Evolutionary conservation across 2,113 vertebrate genomes (phyloP), one percentile per base, ranked within the genome.

Genomic region (Sapayoa aenigma): DNA sequence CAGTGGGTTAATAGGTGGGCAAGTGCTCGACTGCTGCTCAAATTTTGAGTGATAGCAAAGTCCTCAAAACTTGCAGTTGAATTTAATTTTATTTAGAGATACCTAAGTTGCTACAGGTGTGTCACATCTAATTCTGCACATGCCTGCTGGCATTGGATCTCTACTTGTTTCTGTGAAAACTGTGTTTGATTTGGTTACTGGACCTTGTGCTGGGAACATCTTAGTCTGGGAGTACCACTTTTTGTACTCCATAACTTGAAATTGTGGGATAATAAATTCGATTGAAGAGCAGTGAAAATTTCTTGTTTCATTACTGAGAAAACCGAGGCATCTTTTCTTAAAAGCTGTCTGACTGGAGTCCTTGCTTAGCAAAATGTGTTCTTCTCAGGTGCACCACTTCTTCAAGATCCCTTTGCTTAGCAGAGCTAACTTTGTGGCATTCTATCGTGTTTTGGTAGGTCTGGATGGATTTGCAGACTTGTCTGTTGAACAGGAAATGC

Each of bases 401-500:
- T 80, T 72, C 17, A 35, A 44, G n/a, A 53, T 37, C 13, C 7
- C 18, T 63, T 63, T 76, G 20, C 37, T 69, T 66, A 69, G 39
- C 28, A 62, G 46, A 84, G 16, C 65, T 93, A 19, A 49, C 41
- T 78, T 55, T 31, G 25, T 91, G 79, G n/a, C 19, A 3, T 85
- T 67, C 35, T 69, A 69, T 78, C 59, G 3, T 94, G n/a, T 96
- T 94, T 95, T 91, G 78, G 19, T 87, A 98, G 98, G 93, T 80
- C 52, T 85, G 21, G 89, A 97, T 69, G 97, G 97, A 74, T 87
- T 95, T 91, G 88, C 95, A 7, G 96, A 98, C 33, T 72, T 77
- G 2, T 33, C 66, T 37, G 74, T 94, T 63, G 96, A 93, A 46
- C 97, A 94, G 85, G 98, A 98, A 78, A 98, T 99, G 97, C 94